Evolutionary conservation across 2,797 vertebrate species (phyloP).

Genomic region (Acanthurus leucopareius): DNA sequence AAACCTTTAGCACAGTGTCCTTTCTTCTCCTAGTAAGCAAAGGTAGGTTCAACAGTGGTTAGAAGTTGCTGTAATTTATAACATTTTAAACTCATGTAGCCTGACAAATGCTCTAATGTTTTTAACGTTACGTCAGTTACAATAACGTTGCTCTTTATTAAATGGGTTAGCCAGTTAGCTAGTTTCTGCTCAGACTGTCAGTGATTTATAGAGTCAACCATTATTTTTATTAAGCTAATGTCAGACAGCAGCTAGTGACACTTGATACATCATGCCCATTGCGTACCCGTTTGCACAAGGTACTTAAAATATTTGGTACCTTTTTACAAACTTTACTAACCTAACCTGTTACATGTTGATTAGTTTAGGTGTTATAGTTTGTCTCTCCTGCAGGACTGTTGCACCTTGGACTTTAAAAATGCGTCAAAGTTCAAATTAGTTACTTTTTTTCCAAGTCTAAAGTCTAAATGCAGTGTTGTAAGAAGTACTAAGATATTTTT

Average conservation of each 20-base stretch:
- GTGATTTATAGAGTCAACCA: background rate
- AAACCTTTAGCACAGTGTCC: background rate
- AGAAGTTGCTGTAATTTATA: background rate
- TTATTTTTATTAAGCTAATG: background rate
- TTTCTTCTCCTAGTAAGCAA: background rate
- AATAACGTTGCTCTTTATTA: no score
- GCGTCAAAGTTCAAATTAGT: constrained; percentile 1
- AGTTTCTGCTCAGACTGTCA: background rate
- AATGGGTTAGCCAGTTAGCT: background rate
- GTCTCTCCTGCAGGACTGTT: no score
- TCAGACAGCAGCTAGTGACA: background rate
- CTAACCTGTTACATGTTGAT: no score
- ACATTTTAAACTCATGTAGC: fast-evolving
- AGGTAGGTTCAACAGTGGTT: background rate
- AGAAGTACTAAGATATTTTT: background rate
- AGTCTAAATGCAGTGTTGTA: constrained; percentile 6
- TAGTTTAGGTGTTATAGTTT: no score
- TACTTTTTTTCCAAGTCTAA: constrained; percentile 23
- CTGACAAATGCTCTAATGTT: background rate
- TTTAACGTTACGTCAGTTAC: no score
- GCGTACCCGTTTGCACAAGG: background rate
- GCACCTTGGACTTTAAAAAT: constrained; percentile 7
- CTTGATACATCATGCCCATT: background rate
- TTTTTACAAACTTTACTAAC: background rate
- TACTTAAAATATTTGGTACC: background rate